Evolutionary conservation across 1,140 invertebrate genomes (phyloP).

Genomic region (Episyrphus balteatus): DNA sequence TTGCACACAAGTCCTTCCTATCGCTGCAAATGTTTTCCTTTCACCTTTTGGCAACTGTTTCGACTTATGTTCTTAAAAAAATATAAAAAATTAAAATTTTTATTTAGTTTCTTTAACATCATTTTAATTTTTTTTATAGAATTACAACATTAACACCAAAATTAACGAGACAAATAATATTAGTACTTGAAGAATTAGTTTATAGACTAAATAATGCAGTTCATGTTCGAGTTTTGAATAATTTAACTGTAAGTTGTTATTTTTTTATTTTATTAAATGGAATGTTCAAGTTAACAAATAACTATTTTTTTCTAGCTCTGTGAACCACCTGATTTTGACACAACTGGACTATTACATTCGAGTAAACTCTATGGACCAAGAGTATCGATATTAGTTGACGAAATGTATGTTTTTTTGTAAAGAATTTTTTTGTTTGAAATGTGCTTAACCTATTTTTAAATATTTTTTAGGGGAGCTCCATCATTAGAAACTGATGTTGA

Average conservation of each 20-base stretch:
- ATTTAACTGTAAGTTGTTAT: slow-evolving; percentile 22
- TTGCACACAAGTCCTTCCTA: too few relatives aligned
- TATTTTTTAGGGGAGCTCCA: slow-evolving; percentile 16
- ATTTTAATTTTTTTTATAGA: slow-evolving; percentile 9
- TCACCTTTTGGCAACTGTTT: neutral
- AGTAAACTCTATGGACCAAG: slow-evolving; percentile 27
- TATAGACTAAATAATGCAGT: slow-evolving; percentile 25
- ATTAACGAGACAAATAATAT: slow-evolving; percentile 25
- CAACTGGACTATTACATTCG: slow-evolving; percentile 29
- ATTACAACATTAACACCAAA: slow-evolving; percentile 26
- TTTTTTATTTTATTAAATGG: neutral
- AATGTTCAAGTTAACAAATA: neutral
- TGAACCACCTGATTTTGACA: slow-evolving; percentile 31
- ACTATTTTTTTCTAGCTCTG: slow-evolving; percentile 16
- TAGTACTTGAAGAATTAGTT: slow-evolving; percentile 20
- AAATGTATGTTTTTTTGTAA: slow-evolving; percentile 15
- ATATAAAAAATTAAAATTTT: neutral
- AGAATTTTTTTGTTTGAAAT: neutral
- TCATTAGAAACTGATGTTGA: slow-evolving; percentile 45
- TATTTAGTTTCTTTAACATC: neutral
- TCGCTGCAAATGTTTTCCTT: too few relatives aligned
- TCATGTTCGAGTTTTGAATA: slow-evolving; percentile 25
- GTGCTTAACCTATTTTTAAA: neutral
- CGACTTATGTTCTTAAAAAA: neutral
- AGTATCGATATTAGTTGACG: slow-evolving; percentile 32